Evolutionary conservation across 2,797 vertebrate genomes (phyloP).

Genomic region (Pipistrellus nathusii): DNA sequence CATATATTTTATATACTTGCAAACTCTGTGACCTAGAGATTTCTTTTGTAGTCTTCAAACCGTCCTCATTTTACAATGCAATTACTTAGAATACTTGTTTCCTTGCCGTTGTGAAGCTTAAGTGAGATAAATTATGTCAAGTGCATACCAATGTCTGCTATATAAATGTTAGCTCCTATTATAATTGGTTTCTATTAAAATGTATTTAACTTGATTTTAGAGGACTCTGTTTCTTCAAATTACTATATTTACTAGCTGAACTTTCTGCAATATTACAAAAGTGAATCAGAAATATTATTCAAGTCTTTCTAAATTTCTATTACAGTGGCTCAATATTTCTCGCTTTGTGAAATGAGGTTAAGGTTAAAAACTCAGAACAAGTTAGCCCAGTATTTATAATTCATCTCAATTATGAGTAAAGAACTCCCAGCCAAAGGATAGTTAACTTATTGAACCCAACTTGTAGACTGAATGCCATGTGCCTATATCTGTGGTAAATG

Average conservation of each 20-base stretch:
- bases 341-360: neutral
- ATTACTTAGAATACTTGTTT: neutral
- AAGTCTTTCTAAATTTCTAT: neutral
- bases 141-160: neutral
- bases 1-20: neutral
- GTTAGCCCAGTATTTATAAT: neutral
- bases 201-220: neutral
- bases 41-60: neutral
- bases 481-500: neutral
- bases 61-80: neutral
- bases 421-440: neutral
- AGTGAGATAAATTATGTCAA: slow-evolving; percentile 21
- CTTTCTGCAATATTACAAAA: neutral
- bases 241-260: neutral
- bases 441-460: neutral
- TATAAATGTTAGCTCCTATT: neutral
- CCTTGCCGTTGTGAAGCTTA: neutral
- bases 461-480: neutral
- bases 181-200: slow-evolving; percentile 50
- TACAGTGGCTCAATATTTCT: neutral
- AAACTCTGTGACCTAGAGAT: neutral
- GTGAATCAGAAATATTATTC: neutral
- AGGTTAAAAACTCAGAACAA: neutral
- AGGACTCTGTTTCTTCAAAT: neutral
- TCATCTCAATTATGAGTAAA: neutral